Evolutionary conservation across 2,797 vertebrate species (phyloP).

Genomic region (Ciconia nigra): DNA sequence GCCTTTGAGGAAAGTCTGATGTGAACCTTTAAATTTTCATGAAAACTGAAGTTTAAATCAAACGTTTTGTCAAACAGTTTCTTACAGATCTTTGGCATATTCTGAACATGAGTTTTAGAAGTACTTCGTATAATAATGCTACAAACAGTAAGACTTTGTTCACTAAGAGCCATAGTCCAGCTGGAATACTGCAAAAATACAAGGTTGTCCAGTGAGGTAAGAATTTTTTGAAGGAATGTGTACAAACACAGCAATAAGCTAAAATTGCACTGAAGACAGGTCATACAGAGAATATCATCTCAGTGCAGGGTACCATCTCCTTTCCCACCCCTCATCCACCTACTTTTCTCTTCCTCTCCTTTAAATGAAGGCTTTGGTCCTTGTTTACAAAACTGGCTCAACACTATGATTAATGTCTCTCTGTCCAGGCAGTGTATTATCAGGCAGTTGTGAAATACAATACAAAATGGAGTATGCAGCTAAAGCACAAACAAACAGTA

Average conservation of each 20-base stretch:
- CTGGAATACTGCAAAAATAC: background rate
- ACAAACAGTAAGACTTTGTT: background rate
- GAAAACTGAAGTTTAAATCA: background rate
- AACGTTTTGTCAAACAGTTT: background rate
- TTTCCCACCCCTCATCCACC: background rate
- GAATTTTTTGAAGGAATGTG: background rate
- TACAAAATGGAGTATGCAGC: constrained; percentile 37
- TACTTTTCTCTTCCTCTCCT: background rate
- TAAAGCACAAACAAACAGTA: constrained; percentile 10
- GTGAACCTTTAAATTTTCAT: background rate
- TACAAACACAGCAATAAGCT: background rate
- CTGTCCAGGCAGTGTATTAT: background rate
- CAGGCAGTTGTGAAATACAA: constrained; percentile 41
- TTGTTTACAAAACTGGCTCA: background rate
- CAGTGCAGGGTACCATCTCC: background rate
- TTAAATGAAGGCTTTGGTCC: constrained; percentile 1
- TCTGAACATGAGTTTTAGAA: background rate
- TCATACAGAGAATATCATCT: background rate
- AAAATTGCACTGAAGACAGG: background rate
- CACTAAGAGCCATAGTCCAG: background rate
- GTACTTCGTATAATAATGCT: background rate
- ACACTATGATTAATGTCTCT: background rate
- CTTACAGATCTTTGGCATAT: background rate
- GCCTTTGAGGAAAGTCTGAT: background rate
- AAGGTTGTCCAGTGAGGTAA: background rate